Evolutionary conservation across 2,113 vertebrate genomes (phyloP).

Genomic region (Anhinga rufa): DNA sequence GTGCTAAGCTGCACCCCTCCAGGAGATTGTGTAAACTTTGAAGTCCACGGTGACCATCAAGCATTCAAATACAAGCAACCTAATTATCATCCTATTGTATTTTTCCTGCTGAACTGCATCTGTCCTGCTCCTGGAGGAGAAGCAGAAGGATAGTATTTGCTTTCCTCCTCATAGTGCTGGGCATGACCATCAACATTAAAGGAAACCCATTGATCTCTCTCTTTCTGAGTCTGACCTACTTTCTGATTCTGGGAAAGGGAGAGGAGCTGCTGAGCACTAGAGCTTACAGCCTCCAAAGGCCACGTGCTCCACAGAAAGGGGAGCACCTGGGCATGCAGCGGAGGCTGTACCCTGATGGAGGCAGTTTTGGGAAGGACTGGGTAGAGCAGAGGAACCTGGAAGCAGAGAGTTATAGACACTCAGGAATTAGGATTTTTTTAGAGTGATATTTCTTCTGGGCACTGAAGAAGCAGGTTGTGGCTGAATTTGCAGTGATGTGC

Average conservation of each 20-base stretch:
- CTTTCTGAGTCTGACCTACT: neutral
- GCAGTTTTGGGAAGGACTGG: neutral
- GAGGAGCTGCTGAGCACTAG: neutral
- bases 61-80: neutral
- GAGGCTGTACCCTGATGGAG: too few relatives aligned
- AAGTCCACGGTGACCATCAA: neutral
- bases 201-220: neutral
- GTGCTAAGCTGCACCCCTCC: neutral
- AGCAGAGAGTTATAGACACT: neutral
- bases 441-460: neutral
- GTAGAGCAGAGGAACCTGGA: neutral
- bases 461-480: neutral
- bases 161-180: neutral
- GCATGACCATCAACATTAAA: neutral
- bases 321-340: fast-evolving
- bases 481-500: neutral
- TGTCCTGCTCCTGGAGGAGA: neutral
- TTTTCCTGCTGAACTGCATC: neutral
- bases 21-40: neutral
- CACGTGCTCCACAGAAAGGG: neutral
- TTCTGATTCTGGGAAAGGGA: neutral
- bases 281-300: neutral
- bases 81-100: neutral
- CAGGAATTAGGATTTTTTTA: neutral
- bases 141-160: neutral